Conservation (phyloP, 2,888 invertebrate genomes). For the Pachymerium ferrugineum region DNA sequence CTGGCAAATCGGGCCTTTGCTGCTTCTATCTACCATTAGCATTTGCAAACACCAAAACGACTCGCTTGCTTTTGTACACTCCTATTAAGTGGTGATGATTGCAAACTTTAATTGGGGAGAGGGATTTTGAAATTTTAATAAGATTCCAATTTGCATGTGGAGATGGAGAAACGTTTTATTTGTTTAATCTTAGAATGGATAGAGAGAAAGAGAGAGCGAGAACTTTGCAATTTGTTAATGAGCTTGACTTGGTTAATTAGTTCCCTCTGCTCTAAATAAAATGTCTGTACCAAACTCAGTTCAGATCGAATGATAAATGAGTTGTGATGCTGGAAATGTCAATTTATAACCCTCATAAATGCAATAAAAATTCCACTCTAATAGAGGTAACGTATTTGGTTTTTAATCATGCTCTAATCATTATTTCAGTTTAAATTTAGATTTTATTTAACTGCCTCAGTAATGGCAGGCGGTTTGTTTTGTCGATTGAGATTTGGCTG, state of each 20-base stretch:
- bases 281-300: background rate
- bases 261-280: background rate
- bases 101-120: background rate
- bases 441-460: too few relatives aligned
- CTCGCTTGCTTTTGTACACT: background rate
- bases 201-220: background rate
- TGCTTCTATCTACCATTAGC: background rate
- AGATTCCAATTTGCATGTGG: background rate
- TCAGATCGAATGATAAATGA: background rate
- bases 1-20: too few relatives aligned
- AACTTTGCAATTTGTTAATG: background rate
- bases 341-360: too few relatives aligned
- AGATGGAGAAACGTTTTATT: background rate
- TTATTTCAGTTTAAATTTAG: too few relatives aligned
- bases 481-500: too few relatives aligned
- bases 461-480: too few relatives aligned
- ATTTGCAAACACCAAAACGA: background rate
- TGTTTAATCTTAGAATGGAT: background rate
- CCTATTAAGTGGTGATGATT: background rate
- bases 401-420: too few relatives aligned
- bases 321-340: too few relatives aligned
- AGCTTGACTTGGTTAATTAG: background rate
- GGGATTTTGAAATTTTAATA: background rate
- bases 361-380: too few relatives aligned
- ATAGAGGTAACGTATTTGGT: too few relatives aligned